These are phyloP conservation scores for Henricia sp. DNA, from an alignment of 53 echinoderm and acorn worm species.

Conservation along the genomic window DNA sequence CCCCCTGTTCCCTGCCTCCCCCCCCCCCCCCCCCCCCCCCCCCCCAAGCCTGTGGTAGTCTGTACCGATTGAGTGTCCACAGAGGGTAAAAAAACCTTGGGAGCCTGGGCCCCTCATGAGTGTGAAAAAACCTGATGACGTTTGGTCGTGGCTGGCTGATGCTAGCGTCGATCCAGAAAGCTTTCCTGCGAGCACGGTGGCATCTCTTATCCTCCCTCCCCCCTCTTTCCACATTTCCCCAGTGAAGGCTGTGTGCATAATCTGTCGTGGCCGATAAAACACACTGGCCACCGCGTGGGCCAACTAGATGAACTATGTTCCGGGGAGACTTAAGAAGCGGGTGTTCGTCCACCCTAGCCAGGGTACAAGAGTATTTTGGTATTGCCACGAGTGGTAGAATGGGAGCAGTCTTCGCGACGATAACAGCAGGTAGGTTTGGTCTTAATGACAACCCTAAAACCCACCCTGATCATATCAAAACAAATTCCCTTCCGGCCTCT, in stretches of 20 bases:
- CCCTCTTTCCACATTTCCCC: too few relatives aligned
- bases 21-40: not conserved
- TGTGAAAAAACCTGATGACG: conserved; percentile 59
- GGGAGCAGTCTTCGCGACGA: conserved; percentile 44
- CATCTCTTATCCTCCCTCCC: too few relatives aligned
- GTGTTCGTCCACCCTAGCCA: conserved; percentile 49
- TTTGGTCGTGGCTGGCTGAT: conserved; percentile 13
- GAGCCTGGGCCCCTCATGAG: conserved; percentile 36
- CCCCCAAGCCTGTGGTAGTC: not conserved
- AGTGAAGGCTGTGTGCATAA: conserved; percentile 35
- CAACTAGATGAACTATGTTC: conserved; percentile 46
- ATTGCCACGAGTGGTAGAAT: conserved; percentile 6
- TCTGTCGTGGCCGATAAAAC: conserved; percentile 44
- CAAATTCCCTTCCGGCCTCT: not conserved
- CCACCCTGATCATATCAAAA: not conserved
- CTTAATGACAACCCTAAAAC: not conserved
- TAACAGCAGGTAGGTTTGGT: conserved; percentile 53
- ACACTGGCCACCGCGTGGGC: conserved; percentile 23
- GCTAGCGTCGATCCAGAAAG: not conserved
- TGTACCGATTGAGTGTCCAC: not conserved
- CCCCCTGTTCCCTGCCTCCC: not conserved
- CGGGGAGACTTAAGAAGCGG: conserved; percentile 24
- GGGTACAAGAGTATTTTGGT: conserved; percentile 56
- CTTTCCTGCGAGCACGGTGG: conserved; percentile 17
- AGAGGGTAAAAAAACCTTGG: not conserved